phyloP scores from a whole-genome alignment of 2,797 vertebrate species.

The Coluber constrictor region DNA sequence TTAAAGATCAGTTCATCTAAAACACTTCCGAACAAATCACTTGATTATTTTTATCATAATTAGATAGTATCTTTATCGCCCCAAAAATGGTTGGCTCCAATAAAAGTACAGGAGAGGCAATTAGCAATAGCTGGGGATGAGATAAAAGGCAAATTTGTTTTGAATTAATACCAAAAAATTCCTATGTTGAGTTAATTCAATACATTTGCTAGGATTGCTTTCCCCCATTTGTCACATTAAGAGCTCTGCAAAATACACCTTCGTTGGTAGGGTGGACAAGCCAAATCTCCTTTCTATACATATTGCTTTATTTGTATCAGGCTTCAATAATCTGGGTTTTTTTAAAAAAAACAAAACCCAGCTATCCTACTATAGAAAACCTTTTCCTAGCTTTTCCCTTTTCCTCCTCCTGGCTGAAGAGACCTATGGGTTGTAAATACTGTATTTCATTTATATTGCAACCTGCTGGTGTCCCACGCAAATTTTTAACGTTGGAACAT shows the following conservation, averaged over 20 bases:
- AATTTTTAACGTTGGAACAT: not conserved
- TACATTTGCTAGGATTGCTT: not conserved
- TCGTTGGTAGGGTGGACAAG: not conserved
- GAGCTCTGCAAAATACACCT: not conserved
- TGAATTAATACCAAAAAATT: not conserved
- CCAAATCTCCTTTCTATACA: not conserved
- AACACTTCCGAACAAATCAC: not conserved
- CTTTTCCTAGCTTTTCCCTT: not conserved
- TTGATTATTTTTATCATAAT: not conserved
- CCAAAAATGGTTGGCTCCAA: not conserved
- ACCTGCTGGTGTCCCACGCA: not conserved
- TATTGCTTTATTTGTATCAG: not conserved
- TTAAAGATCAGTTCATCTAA: not conserved
- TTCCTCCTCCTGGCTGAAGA: not conserved
- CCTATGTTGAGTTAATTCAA: not conserved
- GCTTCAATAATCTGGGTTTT: not conserved
- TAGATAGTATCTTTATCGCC: not conserved
- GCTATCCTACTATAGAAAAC: not conserved
- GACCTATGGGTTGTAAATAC: not conserved
- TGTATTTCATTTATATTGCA: not conserved
- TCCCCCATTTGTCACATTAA: not conserved
- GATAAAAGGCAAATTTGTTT: not conserved
- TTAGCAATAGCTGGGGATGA: not conserved
- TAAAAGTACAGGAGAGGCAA: not conserved
- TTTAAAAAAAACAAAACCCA: not conserved